Percentiles rank a stretch among this genome's conserved stretches.
phyloP scores from a whole-genome alignment of 30 jellyfish, hydroid and myxozoan species.

The Hydra vulgaris region DNA sequence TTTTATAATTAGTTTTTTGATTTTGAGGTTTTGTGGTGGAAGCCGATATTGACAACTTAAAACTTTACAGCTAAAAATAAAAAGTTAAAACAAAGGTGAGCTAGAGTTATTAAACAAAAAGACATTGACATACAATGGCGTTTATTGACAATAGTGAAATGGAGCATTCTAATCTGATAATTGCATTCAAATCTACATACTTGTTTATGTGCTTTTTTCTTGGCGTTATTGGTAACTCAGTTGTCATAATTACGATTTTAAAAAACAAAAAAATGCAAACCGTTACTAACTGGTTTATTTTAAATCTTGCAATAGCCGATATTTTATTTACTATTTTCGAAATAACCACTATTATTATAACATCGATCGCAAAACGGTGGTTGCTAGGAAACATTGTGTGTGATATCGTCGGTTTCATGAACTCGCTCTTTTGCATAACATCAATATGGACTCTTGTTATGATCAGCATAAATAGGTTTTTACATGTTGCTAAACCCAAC shows the following conservation, averaged over 20 bases:
- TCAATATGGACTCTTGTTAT: conserved; percentile 85
- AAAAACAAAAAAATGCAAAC: conserved; percentile 49
- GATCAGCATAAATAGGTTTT: conserved; percentile 76
- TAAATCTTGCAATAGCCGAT: conserved; percentile 86
- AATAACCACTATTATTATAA: conserved; percentile 57
- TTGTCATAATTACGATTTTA: conserved; percentile 57
- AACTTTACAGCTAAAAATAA: too few species aligned
- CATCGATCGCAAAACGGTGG: conserved; percentile 81
- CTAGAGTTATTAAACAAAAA: too few species aligned
- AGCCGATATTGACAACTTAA: too few species aligned
- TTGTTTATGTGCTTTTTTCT: conserved; percentile 30
- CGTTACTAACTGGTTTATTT: conserved; percentile 73
- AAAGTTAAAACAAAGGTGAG: too few species aligned
- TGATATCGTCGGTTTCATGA: conserved; percentile 61
- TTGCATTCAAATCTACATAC: conserved; percentile 42
- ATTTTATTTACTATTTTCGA: conserved; percentile 57
- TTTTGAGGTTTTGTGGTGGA: too few species aligned
- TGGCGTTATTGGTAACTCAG: conserved; percentile 57
- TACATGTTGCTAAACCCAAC: conserved; percentile 70
- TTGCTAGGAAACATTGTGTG: conserved; percentile 64
- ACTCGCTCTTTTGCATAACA: conserved; percentile 50
- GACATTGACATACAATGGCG: too few species aligned
- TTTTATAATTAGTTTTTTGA: too few species aligned
- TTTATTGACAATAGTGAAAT: not conserved
- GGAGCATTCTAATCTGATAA: conserved; percentile 17